Evolutionary conservation across 2,888 invertebrate genomes (phyloP).

Genomic region (Herminia tarsipennalis): DNA sequence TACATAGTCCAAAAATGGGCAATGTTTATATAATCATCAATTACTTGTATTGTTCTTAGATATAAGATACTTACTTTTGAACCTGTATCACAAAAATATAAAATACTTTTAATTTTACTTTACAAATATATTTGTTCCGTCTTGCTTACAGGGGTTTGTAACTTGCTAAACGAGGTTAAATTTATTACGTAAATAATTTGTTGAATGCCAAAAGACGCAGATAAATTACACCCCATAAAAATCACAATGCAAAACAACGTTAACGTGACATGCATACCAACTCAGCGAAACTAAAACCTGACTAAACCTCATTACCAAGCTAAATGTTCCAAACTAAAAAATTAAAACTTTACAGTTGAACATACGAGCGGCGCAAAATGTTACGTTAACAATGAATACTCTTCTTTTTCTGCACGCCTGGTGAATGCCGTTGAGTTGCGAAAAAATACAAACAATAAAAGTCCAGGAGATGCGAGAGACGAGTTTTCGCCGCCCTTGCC

Average conservation of each 20-base stretch:
- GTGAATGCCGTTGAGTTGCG: constrained; percentile 60
- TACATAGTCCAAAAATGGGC: too few relatives aligned
- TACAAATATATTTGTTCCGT: too few relatives aligned
- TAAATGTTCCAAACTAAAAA: constrained; percentile 32
- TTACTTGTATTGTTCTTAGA: too few relatives aligned
- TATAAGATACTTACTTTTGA: too few relatives aligned
- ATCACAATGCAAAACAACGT: neutral
- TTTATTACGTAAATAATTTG: too few relatives aligned
- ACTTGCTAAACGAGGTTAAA: too few relatives aligned
- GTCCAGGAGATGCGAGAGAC: constrained; percentile 56
- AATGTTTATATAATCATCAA: too few relatives aligned
- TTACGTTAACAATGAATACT: constrained; percentile 68
- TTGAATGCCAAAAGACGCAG: neutral
- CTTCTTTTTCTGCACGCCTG: constrained; percentile 56
- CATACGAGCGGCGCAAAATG: constrained; percentile 52
- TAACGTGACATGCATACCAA: constrained; percentile 7
- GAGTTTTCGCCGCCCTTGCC: constrained; percentile 67
- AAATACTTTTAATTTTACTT: too few relatives aligned
- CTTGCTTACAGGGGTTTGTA: too few relatives aligned
- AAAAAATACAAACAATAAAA: constrained; percentile 75
- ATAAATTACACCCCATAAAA: neutral
- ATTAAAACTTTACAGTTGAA: constrained; percentile 35
- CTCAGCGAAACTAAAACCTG: constrained; percentile 11
- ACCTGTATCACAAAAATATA: too few relatives aligned
- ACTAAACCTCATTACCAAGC: constrained; percentile 32